Evolutionary conservation across 2,888 invertebrate genomes (phyloP).

Genomic region (Smittia sp.): DNA sequence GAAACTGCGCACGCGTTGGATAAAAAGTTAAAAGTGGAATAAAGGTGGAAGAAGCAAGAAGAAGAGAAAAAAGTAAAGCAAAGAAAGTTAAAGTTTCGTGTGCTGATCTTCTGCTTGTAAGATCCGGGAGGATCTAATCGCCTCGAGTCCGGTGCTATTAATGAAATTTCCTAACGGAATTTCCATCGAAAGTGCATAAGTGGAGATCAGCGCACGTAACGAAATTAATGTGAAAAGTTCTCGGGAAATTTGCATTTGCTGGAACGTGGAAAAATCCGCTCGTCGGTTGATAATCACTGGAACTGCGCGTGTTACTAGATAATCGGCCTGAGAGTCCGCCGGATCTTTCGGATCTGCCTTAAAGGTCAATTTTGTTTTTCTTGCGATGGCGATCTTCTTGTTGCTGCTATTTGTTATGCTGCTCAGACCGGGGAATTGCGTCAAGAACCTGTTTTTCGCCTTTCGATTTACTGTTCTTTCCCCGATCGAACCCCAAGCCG

Average conservation of each 20-base stretch:
- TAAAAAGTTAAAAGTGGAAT: background rate
- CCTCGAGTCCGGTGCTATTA: background rate
- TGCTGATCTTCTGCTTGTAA: background rate
- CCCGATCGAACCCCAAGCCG: background rate
- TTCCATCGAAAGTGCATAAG: background rate
- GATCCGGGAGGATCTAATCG: background rate
- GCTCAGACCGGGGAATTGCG: background rate
- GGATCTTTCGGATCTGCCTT: background rate
- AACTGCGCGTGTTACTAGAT: background rate
- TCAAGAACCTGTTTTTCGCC: slow-evolving; percentile 11
- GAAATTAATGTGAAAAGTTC: background rate
- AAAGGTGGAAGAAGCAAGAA: slow-evolving; percentile 20
- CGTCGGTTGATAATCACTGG: background rate
- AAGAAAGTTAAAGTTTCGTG: slow-evolving; percentile 6
- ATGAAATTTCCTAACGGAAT: slow-evolving; percentile 6
- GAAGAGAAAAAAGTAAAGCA: slow-evolving; percentile 4
- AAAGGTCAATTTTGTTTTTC: slow-evolving; percentile 20
- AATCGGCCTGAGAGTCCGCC: background rate
- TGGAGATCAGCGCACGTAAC: background rate
- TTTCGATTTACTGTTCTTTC: slow-evolving; percentile 17
- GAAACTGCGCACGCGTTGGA: background rate
- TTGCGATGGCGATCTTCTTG: slow-evolving; percentile 1
- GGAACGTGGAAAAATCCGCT: background rate
- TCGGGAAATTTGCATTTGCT: background rate
- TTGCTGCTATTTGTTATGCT: background rate